Evolutionary conservation across 2,888 invertebrate genomes (phyloP), one percentile per base, ranked within the genome.

Genomic region (Agriotes lineatus): DNA sequence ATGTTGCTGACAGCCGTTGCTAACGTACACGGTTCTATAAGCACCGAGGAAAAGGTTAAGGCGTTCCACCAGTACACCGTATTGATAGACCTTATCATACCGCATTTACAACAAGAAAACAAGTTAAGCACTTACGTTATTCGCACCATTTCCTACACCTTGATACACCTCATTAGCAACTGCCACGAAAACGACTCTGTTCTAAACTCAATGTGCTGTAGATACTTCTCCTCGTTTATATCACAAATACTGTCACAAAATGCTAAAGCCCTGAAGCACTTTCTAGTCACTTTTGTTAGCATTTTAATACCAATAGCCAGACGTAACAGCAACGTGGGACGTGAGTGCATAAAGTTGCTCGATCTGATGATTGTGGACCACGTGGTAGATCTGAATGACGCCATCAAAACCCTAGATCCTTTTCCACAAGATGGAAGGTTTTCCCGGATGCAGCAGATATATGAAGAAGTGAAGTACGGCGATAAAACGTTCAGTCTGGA

Each of bases 31-130:
- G 79, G 82, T 10, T 85, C 85, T 67, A 81, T 82, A 14, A 82
- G 87, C 22, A 77, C 84, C 4, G 88, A 89, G 72, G 85, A 86
- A 42, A 89, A 88, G 80, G 77, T 88, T 0, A 79, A 87, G 60
- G 83, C 85, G 10, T 83, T 92, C 37, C 86, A 90, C 76, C 86
- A 88, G 0, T 91, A 88, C 72, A 78, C 86, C 2, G 86, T 85
- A 1, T 87, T 90, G 70, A 81, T 83, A 18, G 77, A 87, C 6
- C 82, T 86, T 18, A 79, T 86, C 33, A 76, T 87, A 0, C 83
- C 86, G 0, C 75, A 79, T 18, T 69, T 86, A 4, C 69, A 77
- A 1, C 48, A 84, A n/a, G 79, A 82, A 3, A 78, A 84, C 50
- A 75, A 83, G 0, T 84, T 89, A n/a, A 86, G 87, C 5, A 81